phyloP scores from a whole-genome alignment of 2,888 invertebrate genomes.

The Drosophila demipolita region DNA sequence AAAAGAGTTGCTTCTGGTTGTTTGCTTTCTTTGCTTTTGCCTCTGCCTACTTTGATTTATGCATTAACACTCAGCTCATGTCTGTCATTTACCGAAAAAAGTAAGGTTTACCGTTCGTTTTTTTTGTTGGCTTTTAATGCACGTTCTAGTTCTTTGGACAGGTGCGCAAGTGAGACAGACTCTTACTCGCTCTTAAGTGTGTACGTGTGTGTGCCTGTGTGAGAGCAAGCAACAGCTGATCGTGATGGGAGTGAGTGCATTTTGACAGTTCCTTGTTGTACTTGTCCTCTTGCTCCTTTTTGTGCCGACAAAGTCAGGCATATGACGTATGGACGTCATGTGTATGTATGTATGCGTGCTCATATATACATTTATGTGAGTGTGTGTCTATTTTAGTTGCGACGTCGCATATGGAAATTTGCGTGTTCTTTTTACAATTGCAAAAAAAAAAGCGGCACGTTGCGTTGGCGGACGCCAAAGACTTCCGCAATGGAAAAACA shows the following conservation, averaged over 20 bases:
- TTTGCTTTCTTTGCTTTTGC: slow-evolving; percentile 53
- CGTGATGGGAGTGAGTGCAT: slow-evolving; percentile 53
- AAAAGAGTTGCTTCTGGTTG: slow-evolving; percentile 47
- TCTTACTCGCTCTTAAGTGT: slow-evolving; percentile 25
- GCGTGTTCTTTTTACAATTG: slow-evolving; percentile 33
- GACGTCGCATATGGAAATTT: slow-evolving; percentile 30
- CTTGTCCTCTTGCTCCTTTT: slow-evolving; percentile 41
- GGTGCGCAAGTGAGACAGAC: slow-evolving; percentile 52
- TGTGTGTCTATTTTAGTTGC: slow-evolving; percentile 7
- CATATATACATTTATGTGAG: not conserved
- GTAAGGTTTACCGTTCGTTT: slow-evolving; percentile 56
- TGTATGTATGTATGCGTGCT: not conserved
- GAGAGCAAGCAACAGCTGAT: slow-evolving; percentile 75
- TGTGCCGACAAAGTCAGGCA: slow-evolving; percentile 22
- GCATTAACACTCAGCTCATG: slow-evolving; percentile 44
- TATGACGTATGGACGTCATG: slow-evolving; percentile 12
- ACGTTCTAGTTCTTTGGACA: slow-evolving; percentile 62
- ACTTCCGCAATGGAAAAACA: slow-evolving; percentile 54
- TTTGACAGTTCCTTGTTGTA: slow-evolving; percentile 47
- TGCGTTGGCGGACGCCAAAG: slow-evolving; percentile 70
- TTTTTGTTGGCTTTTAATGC: slow-evolving; percentile 40
- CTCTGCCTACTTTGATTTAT: slow-evolving; percentile 51
- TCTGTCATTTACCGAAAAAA: slow-evolving; percentile 42
- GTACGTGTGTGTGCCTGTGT: slow-evolving; percentile 38
- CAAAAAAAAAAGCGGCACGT: slow-evolving; percentile 66